These are phyloP conservation scores for Caenorhabditis sp. DNA, from an alignment of 2,888 invertebrate species.

Conservation along the genomic window DNA sequence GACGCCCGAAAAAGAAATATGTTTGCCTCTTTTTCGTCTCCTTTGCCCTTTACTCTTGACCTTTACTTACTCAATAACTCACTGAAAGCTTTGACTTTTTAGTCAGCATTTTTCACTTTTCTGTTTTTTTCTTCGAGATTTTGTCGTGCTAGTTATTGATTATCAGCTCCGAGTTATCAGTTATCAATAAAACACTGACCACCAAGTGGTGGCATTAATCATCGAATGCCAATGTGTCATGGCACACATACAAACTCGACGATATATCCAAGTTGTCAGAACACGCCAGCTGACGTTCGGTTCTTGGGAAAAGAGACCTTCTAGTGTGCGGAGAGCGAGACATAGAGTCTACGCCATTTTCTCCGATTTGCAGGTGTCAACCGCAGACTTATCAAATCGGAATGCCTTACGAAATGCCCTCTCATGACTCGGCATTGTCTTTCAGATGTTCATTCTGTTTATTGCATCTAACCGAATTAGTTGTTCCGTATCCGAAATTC, in stretches of 20 bases:
- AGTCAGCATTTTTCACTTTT: neutral
- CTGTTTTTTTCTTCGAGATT: neutral
- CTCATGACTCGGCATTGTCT: slow-evolving; percentile 13
- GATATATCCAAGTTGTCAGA: slow-evolving; percentile 65
- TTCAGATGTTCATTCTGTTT: neutral
- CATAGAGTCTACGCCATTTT: slow-evolving; percentile 57
- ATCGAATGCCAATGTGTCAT: slow-evolving; percentile 59
- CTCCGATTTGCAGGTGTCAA: slow-evolving; percentile 64
- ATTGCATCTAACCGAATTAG: slow-evolving; percentile 17
- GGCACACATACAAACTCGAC: slow-evolving; percentile 61
- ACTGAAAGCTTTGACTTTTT: no score
- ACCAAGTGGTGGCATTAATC: slow-evolving; percentile 54
- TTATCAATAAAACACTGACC: slow-evolving; percentile 15
- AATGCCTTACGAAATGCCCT: slow-evolving; percentile 20
- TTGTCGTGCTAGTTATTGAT: neutral
- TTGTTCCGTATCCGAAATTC: slow-evolving; percentile 13
- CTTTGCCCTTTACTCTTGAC: neutral
- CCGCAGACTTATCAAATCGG: slow-evolving; percentile 59
- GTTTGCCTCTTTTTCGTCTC: neutral
- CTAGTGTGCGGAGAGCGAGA: slow-evolving; percentile 40
- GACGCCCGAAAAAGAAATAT: slow-evolving; percentile 14
- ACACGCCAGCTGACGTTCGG: slow-evolving; percentile 64
- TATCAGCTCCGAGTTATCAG: neutral
- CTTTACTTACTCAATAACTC: neutral
- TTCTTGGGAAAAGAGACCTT: slow-evolving; percentile 55